These are phyloP conservation scores for Zosterops borbonicus DNA, from an alignment of 2,113 vertebrate genomes.

Conservation along the genomic window DNA sequence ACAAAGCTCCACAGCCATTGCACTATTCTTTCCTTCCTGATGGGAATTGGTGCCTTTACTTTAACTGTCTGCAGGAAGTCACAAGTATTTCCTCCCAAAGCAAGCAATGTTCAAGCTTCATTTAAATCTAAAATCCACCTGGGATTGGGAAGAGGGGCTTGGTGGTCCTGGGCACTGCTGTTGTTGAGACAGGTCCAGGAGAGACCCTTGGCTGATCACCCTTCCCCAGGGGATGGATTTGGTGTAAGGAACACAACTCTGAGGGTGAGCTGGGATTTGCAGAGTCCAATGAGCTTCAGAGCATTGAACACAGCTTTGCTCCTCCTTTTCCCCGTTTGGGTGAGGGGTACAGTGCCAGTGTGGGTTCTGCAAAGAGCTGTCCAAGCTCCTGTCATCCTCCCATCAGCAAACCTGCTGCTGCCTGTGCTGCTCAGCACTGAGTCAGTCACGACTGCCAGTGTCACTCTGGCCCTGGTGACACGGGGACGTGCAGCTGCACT, in stretches of 20 bases:
- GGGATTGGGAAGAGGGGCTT: background rate
- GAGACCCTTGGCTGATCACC: rapidly evolving
- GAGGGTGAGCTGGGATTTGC: background rate
- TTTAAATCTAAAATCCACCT: background rate
- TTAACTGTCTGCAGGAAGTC: background rate
- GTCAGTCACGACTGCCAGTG: background rate
- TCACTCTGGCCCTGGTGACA: background rate
- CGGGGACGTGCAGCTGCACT: background rate
- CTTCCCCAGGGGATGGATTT: background rate
- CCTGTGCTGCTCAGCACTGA: background rate
- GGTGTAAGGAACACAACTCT: background rate
- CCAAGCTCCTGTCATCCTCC: background rate
- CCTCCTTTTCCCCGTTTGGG: background rate
- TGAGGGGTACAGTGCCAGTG: background rate
- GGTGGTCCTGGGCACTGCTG: background rate
- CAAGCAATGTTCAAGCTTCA: background rate
- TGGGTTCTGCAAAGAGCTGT: background rate
- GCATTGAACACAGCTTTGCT: background rate
- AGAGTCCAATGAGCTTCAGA: background rate
- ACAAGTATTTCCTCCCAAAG: background rate
- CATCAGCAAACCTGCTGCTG: background rate
- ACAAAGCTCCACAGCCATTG: background rate
- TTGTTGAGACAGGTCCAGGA: background rate
- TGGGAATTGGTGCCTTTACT: background rate
- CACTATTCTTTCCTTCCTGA: background rate